Conservation (phyloP, 2,888 invertebrate species). For the Andrena flavipes region DNA sequence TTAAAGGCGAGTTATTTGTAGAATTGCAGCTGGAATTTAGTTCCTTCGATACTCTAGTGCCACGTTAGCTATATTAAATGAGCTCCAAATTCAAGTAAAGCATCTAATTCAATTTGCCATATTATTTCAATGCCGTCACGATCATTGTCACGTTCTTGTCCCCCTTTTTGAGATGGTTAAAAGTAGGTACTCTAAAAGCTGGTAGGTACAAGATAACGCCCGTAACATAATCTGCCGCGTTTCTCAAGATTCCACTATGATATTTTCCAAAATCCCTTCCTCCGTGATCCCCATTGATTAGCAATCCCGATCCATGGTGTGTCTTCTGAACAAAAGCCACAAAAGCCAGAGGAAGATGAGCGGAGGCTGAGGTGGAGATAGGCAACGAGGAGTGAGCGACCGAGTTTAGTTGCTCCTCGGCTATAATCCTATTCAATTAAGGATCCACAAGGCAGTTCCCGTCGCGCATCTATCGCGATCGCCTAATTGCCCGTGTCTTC, state of each 20-base stretch:
- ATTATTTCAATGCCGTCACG: background rate
- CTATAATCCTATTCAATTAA: slow-evolving; percentile 69
- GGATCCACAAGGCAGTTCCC: slow-evolving; percentile 54
- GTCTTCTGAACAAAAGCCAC: background rate
- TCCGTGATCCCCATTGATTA: background rate
- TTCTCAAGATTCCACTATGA: background rate
- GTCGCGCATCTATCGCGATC: slow-evolving; percentile 65
- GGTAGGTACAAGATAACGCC: no score
- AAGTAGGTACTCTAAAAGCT: background rate
- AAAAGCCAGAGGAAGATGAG: background rate
- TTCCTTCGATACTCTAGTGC: background rate
- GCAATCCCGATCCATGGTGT: background rate
- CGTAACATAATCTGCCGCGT: no score
- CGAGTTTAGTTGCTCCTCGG: slow-evolving; percentile 54
- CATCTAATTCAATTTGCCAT: background rate
- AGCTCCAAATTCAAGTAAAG: background rate
- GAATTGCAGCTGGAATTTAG: background rate
- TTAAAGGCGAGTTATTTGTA: background rate
- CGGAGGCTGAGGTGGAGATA: background rate
- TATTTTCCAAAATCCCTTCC: background rate
- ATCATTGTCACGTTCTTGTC: background rate
- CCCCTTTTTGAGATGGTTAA: background rate
- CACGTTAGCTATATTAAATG: no score
- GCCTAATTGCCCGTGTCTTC: slow-evolving; percentile 71
- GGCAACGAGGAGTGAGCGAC: slow-evolving; percentile 1